A percentile compares a stretch with the other conserved stretches of the same genome.
Evolutionary conservation across 2,888 invertebrate genomes (phyloP).

Genomic region (Nymphalis urticae): DNA sequence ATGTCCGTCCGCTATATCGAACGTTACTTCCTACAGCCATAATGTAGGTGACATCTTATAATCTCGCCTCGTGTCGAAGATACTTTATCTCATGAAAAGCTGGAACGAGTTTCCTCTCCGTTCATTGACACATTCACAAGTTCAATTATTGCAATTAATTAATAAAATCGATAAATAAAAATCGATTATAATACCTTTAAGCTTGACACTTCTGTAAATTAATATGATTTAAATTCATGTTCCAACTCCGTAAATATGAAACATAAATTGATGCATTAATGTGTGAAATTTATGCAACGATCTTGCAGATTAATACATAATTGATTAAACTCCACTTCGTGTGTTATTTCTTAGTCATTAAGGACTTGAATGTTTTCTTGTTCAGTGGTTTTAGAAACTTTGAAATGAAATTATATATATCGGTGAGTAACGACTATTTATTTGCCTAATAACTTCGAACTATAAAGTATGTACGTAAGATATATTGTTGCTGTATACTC

Average conservation of each 20-base stretch:
- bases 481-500: no score
- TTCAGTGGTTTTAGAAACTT: not conserved
- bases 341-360: not conserved
- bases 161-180: no score
- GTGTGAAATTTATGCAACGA: constrained; percentile 13
- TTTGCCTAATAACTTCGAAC: not conserved
- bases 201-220: no score
- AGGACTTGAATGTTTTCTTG: not conserved
- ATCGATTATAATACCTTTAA: no score
- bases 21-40: constrained; percentile 28
- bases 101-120: constrained; percentile 13
- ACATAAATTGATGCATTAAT: not conserved
- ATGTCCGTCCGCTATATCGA: constrained; percentile 19
- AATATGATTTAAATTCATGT: no score
- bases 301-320: not conserved
- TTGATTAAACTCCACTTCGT: not conserved
- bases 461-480: not conserved
- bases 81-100: constrained; percentile 27
- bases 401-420: constrained; percentile 17
- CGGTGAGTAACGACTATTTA: constrained; percentile 5
- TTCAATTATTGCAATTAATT: no score
- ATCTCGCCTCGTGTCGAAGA: constrained; percentile 20
- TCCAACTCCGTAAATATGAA: no score
- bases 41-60: constrained; percentile 26
- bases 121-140: constrained; percentile 3